Percentiles rank a stretch among this genome's conserved stretches.
Conservation (phyloP, 1,140 invertebrate genomes). For the Temnothorax curvispinosus region DNA sequence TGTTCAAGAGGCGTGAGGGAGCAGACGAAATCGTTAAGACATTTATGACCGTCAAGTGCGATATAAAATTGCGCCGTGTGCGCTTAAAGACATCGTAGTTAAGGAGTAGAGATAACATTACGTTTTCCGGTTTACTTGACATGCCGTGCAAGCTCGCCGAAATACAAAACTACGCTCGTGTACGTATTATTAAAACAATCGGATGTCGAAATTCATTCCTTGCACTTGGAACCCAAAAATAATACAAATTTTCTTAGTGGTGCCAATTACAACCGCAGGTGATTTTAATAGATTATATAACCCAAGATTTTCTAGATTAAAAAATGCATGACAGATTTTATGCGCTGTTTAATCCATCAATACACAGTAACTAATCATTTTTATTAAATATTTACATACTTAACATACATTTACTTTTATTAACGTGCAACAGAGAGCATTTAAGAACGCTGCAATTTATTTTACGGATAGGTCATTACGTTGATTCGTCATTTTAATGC, state of each 20-base stretch:
- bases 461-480: not conserved
- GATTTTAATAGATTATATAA: not conserved
- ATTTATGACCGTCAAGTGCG: conserved; percentile 44
- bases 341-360: not conserved
- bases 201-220: not conserved
- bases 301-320: not conserved
- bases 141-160: not conserved
- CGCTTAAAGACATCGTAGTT: conserved; percentile 48
- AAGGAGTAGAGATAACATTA: conserved; percentile 54
- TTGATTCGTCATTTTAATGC: not conserved
- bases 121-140: conserved; percentile 45
- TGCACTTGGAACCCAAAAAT: not conserved
- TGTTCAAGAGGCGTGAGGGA: not conserved
- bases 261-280: not conserved
- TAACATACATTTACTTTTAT: not conserved
- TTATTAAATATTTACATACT: not conserved
- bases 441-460: not conserved
- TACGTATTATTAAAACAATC: not conserved
- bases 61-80: conserved; percentile 38
- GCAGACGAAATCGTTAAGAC: conserved; percentile 40
- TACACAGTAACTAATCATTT: not conserved
- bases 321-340: not conserved
- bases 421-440: not conserved
- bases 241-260: not conserved
- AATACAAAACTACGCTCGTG: not conserved